Percentiles rank a stretch among this genome's conserved stretches.
These are phyloP conservation scores for Lithophane leautieri DNA, from an alignment of 2,888 invertebrate genomes.

Conservation along the genomic window DNA sequence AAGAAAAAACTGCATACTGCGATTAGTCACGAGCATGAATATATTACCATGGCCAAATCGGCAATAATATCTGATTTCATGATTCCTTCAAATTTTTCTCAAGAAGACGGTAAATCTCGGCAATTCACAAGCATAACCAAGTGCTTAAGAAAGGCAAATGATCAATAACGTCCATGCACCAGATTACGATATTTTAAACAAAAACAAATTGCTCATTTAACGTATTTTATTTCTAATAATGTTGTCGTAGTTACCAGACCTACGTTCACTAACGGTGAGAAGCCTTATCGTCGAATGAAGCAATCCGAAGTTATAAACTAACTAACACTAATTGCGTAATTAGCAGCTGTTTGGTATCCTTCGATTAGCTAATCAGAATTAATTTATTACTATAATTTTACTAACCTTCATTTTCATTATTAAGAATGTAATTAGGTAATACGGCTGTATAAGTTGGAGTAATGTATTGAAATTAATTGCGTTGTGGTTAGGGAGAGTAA, in stretches of 20 bases:
- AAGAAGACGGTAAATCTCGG: not conserved
- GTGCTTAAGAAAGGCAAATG: not conserved
- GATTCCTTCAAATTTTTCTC: not conserved
- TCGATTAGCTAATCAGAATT: conserved; percentile 10
- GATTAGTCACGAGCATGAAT: not conserved
- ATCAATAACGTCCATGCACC: not conserved
- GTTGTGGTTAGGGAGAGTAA: not conserved
- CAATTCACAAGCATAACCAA: no score
- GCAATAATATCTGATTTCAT: not conserved
- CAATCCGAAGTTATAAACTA: conserved; percentile 2
- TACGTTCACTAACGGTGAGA: not conserved
- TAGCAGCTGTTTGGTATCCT: not conserved
- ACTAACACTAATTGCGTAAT: not conserved
- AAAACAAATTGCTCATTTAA: not conserved
- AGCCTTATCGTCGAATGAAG: conserved; percentile 4
- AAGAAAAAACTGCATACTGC: not conserved
- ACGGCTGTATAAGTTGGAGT: not conserved
- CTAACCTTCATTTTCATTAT: not conserved
- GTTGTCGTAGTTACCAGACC: not conserved
- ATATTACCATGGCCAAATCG: not conserved
- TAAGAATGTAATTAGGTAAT: not conserved
- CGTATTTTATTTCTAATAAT: not conserved
- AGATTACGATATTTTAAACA: not conserved
- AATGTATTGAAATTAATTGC: not conserved
- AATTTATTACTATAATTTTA: not conserved